phyloP scores from a whole-genome alignment of 2,797 vertebrate species.

The Acridotheres tristis region DNA sequence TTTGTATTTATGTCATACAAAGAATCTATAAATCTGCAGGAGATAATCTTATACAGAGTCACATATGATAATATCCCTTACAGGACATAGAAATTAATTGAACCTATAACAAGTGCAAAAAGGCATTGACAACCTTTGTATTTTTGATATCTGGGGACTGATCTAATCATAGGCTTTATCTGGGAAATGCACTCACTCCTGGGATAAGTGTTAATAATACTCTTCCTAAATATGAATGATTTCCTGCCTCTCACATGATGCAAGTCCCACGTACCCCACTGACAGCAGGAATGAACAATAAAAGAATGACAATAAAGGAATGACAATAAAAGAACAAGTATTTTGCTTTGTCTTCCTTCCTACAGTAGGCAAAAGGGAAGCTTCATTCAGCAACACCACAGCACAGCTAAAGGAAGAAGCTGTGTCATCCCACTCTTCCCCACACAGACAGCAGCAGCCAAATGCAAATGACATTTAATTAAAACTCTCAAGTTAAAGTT shows the following conservation, averaged over 20 bases:
- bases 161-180: background rate
- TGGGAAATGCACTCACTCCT: background rate
- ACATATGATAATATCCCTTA: background rate
- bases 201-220: background rate
- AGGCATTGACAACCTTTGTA: background rate
- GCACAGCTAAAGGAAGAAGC: background rate
- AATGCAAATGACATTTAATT: conserved; percentile 19
- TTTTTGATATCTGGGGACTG: background rate
- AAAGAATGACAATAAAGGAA: background rate
- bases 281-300: background rate
- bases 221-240: background rate
- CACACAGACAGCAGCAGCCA: background rate
- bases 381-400: background rate
- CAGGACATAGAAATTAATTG: background rate
- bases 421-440: background rate
- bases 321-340: background rate
- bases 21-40: background rate
- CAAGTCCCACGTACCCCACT: background rate
- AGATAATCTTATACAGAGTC: background rate
- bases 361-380: background rate
- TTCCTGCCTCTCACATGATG: background rate
- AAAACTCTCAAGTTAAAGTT: conserved; percentile 21
- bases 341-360: background rate
- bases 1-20: background rate
- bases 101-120: background rate